phyloP scores from a whole-genome alignment of 1,140 invertebrate species.

The Panagrolaimus sp. region DNA sequence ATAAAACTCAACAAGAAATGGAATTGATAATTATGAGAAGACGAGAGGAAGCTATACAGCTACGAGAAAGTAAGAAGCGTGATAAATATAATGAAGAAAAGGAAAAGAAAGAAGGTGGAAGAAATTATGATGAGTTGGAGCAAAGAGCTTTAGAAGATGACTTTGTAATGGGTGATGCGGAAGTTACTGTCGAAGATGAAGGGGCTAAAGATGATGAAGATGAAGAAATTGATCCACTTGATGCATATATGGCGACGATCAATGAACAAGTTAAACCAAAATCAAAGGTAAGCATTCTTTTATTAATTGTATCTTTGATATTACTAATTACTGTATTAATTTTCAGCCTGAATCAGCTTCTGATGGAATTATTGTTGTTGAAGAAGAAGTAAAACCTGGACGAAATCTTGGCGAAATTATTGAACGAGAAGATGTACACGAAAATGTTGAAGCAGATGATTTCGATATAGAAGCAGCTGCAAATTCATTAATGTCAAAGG shows the following conservation, averaged over 20 bases:
- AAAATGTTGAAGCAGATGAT: slow-evolving; percentile 43
- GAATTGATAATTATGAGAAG: slow-evolving; percentile 82
- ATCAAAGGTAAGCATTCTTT: background rate
- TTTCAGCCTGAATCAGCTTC: background rate
- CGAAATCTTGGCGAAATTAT: slow-evolving; percentile 54
- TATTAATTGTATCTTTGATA: no score
- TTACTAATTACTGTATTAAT: no score
- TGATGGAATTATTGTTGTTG: slow-evolving; percentile 35
- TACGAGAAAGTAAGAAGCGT: slow-evolving; percentile 75
- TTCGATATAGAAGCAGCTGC: slow-evolving; percentile 52
- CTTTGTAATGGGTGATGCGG: slow-evolving; percentile 45
- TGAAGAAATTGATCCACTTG: slow-evolving; percentile 80
- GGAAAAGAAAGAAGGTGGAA: slow-evolving; percentile 47
- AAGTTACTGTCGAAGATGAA: slow-evolving; percentile 61
- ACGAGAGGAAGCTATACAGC: slow-evolving; percentile 83
- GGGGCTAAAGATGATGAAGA: slow-evolving; percentile 16
- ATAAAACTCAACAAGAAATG: background rate
- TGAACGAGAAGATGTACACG: slow-evolving; percentile 50
- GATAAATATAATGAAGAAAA: slow-evolving; percentile 34
- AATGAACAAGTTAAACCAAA: slow-evolving; percentile 17
- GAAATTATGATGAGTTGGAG: slow-evolving; percentile 62
- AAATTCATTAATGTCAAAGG: slow-evolving; percentile 44
- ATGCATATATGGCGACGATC: slow-evolving; percentile 85
- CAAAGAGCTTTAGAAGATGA: no score
- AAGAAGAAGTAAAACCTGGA: slow-evolving; percentile 26